Evolutionary conservation across 1,140 invertebrate genomes (phyloP).

Genomic region (Drosophila biarmipes): DNA sequence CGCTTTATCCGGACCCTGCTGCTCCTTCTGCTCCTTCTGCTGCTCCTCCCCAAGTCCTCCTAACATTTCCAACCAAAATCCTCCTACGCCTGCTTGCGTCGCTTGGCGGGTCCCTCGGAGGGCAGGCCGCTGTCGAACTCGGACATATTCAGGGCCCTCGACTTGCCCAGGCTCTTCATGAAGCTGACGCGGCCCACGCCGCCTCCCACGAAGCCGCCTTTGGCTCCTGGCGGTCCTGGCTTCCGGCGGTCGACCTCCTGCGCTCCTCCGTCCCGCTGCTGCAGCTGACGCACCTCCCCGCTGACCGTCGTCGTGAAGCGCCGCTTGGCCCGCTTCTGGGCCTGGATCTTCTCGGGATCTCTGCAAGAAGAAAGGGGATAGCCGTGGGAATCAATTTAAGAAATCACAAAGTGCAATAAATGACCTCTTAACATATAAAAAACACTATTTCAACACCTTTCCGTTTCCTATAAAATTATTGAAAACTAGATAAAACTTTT

Average conservation of each 20-base stretch:
- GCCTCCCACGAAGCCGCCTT: neutral
- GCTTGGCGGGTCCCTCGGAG: slow-evolving; percentile 35
- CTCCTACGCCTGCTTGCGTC: slow-evolving; percentile 51
- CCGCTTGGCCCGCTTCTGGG: slow-evolving; percentile 62
- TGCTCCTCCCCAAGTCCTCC: neutral
- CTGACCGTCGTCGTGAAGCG: slow-evolving; percentile 73
- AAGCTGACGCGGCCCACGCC: slow-evolving; percentile 47
- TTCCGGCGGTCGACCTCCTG: neutral
- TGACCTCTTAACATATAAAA: no score
- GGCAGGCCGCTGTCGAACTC: slow-evolving; percentile 83
- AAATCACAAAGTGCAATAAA: no score
- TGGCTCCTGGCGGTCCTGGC: neutral
- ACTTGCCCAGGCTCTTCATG: slow-evolving; percentile 66
- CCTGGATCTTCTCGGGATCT: slow-evolving; percentile 78
- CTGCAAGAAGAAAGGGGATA: slow-evolving; percentile 19
- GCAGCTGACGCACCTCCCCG: slow-evolving; percentile 60
- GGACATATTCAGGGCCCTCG: slow-evolving; percentile 70
- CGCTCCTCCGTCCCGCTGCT: slow-evolving; percentile 22
- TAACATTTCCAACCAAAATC: neutral
- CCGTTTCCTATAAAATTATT: no score
- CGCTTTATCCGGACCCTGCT: neutral
- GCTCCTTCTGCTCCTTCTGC: neutral
- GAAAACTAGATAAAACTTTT: no score
- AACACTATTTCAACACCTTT: no score
- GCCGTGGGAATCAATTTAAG: no score